Evolutionary conservation across 2,888 invertebrate genomes (phyloP), one percentile per base, ranked within the genome.

Genomic region (Anodontia alba): DNA sequence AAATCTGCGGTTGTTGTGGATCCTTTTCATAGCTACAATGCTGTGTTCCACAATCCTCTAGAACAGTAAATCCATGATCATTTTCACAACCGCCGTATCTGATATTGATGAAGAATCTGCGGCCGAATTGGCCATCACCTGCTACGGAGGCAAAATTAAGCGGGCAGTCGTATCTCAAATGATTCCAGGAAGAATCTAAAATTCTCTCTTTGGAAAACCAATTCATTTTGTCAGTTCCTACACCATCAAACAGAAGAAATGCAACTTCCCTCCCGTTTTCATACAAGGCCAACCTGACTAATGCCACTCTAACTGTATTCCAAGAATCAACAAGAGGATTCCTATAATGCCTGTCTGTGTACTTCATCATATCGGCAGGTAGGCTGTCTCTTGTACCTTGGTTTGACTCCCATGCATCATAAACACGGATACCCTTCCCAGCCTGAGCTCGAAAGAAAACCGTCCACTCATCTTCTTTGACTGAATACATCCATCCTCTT

Each of bases 151-250:
- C 31, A 23, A 3, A 17, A 20, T 62, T 62, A 1, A 62, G 62
- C 10, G 62, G 5, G 15, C 33, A 62, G 33, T 62, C 33, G 20
- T 62, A 62, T 17, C 62, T 62, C 33, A 62, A 33, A 15, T 62
- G 62, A 17, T 5, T 20, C 69, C 69, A 69, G 26, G 69, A 43
- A 3, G 69, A 69, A 46, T 69, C 69, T 23, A 69, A 38, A 33
- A 69, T 38, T 26, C 46, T 38, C 8, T 26, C 10, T 43, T 69
- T 38, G 1, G 42, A 38, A 46, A 69, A 69, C 69, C 69, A 69
- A 38, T 69, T 46, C 38, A 38, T 38, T 12, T 38, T 38, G 12
- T 38, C 38, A 8, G 38, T 8, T 12, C 38, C 12, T 5, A 38
- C 38, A 38, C 38, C 38, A 38, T 38, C 38, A 38, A 38, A 38